Evolutionary conservation across 2,888 invertebrate species (phyloP).

Genomic region (Stramonita haemastoma): DNA sequence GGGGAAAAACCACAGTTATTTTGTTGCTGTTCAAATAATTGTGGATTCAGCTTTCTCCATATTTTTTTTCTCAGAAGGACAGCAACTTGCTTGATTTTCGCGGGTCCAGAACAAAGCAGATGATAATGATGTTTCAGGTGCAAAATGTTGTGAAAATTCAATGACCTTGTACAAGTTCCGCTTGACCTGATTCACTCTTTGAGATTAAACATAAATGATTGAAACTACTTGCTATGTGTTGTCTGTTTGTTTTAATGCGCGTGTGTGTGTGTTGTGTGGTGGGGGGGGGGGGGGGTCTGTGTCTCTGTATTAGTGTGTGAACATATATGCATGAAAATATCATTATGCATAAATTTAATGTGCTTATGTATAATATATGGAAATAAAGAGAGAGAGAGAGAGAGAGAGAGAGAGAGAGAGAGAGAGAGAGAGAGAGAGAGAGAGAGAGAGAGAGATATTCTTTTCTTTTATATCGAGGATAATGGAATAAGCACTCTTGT

Average conservation of each 20-base stretch:
- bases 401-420: neutral
- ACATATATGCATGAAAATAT: too few relatives aligned
- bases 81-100: too few relatives aligned
- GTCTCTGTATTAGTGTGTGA: neutral
- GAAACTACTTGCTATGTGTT: neutral
- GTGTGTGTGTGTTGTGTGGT: neutral
- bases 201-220: neutral
- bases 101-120: neutral
- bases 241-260: neutral
- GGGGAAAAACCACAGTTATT: too few relatives aligned
- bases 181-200: slow-evolving; percentile 10
- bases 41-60: too few relatives aligned
- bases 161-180: neutral
- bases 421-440: neutral
- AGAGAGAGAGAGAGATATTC: neutral
- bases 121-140: too few relatives aligned
- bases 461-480: too few relatives aligned
- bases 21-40: too few relatives aligned
- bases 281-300: neutral
- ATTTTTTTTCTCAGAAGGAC: too few relatives aligned
- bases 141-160: neutral
- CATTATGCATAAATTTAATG: too few relatives aligned
- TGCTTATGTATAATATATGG: too few relatives aligned
- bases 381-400: neutral
- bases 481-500: too few relatives aligned